Evolutionary conservation across 2,113 vertebrate genomes (phyloP).

Genomic region (Mustelus asterias): DNA sequence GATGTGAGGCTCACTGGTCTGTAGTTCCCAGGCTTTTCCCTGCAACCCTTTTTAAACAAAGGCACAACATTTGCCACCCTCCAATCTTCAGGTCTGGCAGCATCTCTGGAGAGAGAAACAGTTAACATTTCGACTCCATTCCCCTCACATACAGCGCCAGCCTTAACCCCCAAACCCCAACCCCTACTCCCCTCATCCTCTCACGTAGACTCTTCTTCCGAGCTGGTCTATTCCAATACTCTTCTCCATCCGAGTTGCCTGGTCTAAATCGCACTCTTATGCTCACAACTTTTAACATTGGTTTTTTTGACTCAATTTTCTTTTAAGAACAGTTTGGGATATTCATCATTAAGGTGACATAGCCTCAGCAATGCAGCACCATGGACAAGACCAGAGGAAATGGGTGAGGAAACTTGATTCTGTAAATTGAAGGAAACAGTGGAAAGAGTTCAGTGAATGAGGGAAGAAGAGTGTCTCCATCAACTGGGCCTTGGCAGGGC

Average conservation of each 20-base stretch:
- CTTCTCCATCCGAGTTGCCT: not conserved
- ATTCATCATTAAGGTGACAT: not conserved
- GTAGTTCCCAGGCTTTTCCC: too few relatives aligned
- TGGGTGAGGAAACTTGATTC: not conserved
- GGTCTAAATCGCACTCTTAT: not conserved
- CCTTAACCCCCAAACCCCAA: too few relatives aligned
- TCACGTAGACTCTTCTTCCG: too few relatives aligned
- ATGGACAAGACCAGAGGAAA: not conserved
- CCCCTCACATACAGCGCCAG: too few relatives aligned
- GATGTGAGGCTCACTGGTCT: too few relatives aligned
- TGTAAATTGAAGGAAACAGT: not conserved
- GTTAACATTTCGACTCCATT: too few relatives aligned
- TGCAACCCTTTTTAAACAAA: too few relatives aligned
- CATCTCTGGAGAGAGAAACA: too few relatives aligned
- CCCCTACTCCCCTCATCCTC: too few relatives aligned
- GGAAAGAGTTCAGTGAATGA: not conserved
- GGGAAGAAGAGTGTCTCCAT: not conserved
- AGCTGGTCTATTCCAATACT: not conserved
- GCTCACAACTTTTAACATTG: not conserved
- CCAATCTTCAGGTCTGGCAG: too few relatives aligned
- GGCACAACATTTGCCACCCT: too few relatives aligned
- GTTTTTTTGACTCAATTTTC: not conserved
- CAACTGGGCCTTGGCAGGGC: not conserved
- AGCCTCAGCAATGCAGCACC: not conserved
- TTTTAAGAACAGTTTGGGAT: not conserved